Conservation (phyloP, 2,113 vertebrate species). For the Callopanchax toddi region DNA sequence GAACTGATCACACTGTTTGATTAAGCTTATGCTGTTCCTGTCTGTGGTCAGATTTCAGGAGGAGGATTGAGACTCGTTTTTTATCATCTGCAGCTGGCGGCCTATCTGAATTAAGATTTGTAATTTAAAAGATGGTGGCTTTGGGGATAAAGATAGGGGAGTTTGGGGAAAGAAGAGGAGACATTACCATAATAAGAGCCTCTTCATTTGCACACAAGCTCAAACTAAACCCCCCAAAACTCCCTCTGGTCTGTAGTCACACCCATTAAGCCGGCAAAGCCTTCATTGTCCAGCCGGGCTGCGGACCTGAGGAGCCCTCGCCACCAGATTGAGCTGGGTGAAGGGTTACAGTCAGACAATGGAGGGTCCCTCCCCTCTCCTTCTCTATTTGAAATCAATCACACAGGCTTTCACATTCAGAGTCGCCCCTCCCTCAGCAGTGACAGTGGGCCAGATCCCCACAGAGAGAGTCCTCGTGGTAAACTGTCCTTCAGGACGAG, state of each 20-base stretch:
- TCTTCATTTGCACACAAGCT: conserved; percentile 82
- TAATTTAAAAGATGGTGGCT: conserved; percentile 76
- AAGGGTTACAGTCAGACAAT: conserved; percentile 78
- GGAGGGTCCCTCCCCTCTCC: conserved; percentile 49
- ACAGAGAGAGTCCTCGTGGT: conserved; percentile 42
- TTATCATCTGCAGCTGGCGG: conserved; percentile 53
- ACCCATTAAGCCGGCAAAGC: conserved; percentile 75
- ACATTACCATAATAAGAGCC: conserved; percentile 82
- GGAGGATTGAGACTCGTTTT: conserved; percentile 24
- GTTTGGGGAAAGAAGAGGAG: conserved; percentile 50
- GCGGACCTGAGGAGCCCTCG: conserved; percentile 65
- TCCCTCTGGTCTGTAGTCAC: conserved; percentile 68
- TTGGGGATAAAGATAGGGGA: conserved; percentile 64
- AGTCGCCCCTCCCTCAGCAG: conserved; percentile 30
- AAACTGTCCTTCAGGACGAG: conserved; percentile 35
- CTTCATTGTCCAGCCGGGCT: conserved; percentile 75
- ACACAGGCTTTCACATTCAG: conserved; percentile 74
- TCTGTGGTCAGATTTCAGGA: conserved; percentile 29
- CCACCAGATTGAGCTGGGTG: conserved; percentile 74
- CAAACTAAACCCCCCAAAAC: conserved; percentile 50
- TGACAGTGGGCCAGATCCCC: conserved; percentile 58
- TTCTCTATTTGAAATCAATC: conserved; percentile 79
- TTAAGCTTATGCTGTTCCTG: conserved; percentile 5
- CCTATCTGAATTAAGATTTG: conserved; percentile 76
- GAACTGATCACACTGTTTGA: background rate